Base-by-base conservation (phyloP, 2,888 invertebrate species). In the Synanthedon vespiformis region DNA sequence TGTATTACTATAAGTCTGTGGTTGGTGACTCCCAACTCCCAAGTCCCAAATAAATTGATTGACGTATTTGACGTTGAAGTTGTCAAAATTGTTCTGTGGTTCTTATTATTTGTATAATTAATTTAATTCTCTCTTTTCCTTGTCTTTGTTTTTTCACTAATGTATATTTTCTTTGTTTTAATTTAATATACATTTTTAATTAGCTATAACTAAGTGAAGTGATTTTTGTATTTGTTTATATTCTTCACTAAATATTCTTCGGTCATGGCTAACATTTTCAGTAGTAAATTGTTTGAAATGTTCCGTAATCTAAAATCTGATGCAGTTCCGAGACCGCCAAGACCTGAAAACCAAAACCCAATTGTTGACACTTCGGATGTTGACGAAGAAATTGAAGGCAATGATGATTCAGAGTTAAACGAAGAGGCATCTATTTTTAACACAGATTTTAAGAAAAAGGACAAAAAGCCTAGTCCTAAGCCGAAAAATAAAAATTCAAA, bases 291-390 rank as follows among this genome's bases (percentile, higher is more conserved):
- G 52, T 63, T 80, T 50, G 81, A 85, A 55, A 74, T 79, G 54
- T 79, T 88, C 57, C 75, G 80, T 48, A 78, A 83, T 54, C 58
- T 89, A 40, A 89, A 87, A 57, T 78, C 89, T 1, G 89, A 89
- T 58, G 89, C 89, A 8, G 75, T 82, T 44, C 89, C 89, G 0
- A 79, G 79, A 60, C 74, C 88, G 5, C 89, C 89, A 1, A 72
- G 89, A 47, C 63, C 70, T 40, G 59, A 58, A 18, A 59, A 57
- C 41, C 59, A 58, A 18, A 59, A 57, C 41, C 58, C 62, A 18
- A 57, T 59, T 40, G 49, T 55, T 13, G 54, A 61, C 40, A 56
- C 55, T 27, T 52, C 48, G 40, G 61, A 61, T 47, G 59, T 58
- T 49, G 56, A 62, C 18, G 60, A 62, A 44, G 56, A 65, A 44